Evolutionary conservation across 2,113 vertebrate genomes (phyloP).

Genomic region (Aegotheles bennettii): DNA sequence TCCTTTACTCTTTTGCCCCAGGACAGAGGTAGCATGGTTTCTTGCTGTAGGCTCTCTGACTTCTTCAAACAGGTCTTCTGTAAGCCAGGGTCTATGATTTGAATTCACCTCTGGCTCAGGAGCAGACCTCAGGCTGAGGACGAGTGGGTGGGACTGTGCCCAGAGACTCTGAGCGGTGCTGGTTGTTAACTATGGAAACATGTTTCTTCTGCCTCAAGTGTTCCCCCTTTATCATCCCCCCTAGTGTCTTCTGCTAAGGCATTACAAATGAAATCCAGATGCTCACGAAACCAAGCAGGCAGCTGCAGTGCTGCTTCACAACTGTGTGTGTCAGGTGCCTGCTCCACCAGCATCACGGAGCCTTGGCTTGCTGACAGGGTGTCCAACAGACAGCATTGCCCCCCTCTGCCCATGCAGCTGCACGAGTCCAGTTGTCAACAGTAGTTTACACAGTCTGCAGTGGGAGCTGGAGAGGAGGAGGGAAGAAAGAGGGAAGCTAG

Average conservation of each 20-base stretch:
- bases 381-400: not conserved
- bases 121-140: not conserved
- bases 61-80: not conserved
- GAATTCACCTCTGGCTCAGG: not conserved
- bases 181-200: not conserved
- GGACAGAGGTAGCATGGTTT: not conserved
- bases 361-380: not conserved
- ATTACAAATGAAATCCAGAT: not conserved
- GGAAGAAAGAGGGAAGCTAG: not conserved
- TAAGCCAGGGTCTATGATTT: not conserved
- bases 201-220: not conserved
- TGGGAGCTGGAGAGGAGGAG: not conserved
- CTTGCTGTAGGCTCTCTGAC: not conserved
- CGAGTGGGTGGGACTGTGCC: not conserved
- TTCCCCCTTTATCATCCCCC: not conserved
- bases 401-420: not conserved
- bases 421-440: rapidly evolving
- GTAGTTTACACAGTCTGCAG: not conserved
- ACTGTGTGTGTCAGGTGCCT: not conserved
- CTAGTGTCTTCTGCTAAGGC: not conserved
- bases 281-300: not conserved
- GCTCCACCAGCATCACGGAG: not conserved
- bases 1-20: not conserved
- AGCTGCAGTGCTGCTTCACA: not conserved
- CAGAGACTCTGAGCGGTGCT: not conserved